A percentile compares a stretch with the other conserved stretches of the same genome.
These are phyloP conservation scores for Nilaparvata lugens DNA, from an alignment of 1,140 invertebrate genomes.

Conservation along the genomic window DNA sequence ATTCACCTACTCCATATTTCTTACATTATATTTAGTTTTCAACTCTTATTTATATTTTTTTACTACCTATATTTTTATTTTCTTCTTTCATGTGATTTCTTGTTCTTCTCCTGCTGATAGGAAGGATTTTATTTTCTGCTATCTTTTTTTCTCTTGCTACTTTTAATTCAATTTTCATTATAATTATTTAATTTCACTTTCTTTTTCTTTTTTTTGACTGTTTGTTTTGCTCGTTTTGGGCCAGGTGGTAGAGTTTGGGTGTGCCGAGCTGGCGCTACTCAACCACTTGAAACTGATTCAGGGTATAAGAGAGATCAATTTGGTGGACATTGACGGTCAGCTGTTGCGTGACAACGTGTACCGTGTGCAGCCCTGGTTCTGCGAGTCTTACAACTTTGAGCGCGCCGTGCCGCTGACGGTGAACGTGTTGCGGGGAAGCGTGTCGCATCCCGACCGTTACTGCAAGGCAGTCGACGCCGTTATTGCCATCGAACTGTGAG, in stretches of 20 bases:
- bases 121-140: too few relatives aligned
- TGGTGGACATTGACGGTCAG: background rate
- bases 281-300: background rate
- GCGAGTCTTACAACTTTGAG: background rate
- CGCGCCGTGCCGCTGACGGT: background rate
- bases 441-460: background rate
- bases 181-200: background rate
- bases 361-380: background rate
- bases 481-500: conserved; percentile 1
- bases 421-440: background rate
- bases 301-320: background rate
- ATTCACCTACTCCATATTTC: too few relatives aligned
- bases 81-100: too few relatives aligned
- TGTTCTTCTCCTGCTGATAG: too few relatives aligned
- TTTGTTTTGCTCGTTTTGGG: background rate
- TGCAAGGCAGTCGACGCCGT: background rate
- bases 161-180: too few relatives aligned
- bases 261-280: background rate
- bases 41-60: too few relatives aligned
- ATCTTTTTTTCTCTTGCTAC: too few relatives aligned
- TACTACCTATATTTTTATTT: too few relatives aligned
- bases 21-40: too few relatives aligned
- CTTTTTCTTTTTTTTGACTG: background rate
- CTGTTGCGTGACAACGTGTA: background rate
- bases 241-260: background rate